Percentiles rank a stretch among this genome's conserved stretches.
phyloP scores from a whole-genome alignment of 1,140 invertebrate genomes.

The Procambarus virginalis region DNA sequence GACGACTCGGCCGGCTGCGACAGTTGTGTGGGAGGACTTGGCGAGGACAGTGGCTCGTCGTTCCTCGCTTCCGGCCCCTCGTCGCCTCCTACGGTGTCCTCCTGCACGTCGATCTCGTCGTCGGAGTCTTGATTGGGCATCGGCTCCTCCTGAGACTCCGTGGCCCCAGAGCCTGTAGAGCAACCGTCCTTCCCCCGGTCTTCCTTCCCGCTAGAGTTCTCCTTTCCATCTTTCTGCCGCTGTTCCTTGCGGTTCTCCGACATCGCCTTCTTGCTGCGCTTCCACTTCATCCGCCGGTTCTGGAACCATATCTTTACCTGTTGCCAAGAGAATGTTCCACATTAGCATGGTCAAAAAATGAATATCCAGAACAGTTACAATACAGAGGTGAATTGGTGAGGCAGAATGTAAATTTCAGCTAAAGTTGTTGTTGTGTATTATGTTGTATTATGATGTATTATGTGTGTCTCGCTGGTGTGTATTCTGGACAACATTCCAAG shows the following conservation, averaged over 20 bases:
- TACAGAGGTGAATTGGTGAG: too few species aligned
- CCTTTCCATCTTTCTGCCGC: slow-evolving; percentile 57
- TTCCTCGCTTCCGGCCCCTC: slow-evolving; percentile 14
- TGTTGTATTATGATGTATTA: too few species aligned
- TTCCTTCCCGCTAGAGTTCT: slow-evolving; percentile 54
- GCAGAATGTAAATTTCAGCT: too few species aligned
- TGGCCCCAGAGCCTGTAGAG: slow-evolving; percentile 11
- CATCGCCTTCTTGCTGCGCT: slow-evolving; percentile 90
- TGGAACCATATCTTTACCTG: slow-evolving; percentile 98
- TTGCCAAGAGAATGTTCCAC: slow-evolving; percentile 58
- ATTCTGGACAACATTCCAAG: too few species aligned
- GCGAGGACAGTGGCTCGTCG: slow-evolving; percentile 36
- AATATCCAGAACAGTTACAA: too few species aligned
- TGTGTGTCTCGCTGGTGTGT: too few species aligned
- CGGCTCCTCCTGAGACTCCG: slow-evolving; percentile 42
- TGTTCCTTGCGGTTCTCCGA: slow-evolving; percentile 57
- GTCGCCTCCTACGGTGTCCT: slow-evolving; percentile 40
- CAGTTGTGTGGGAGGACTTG: neutral
- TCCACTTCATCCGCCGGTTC: slow-evolving; percentile 97
- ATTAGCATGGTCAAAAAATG: neutral
- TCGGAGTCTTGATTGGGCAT: slow-evolving; percentile 35
- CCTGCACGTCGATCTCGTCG: slow-evolving; percentile 68
- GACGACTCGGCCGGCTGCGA: slow-evolving; percentile 21
- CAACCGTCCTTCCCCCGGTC: neutral
- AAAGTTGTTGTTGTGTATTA: too few species aligned